Evolutionary conservation across 2,113 vertebrate genomes (phyloP), one percentile per base, ranked within the genome.

Genomic region (Psettodes erumei): DNA sequence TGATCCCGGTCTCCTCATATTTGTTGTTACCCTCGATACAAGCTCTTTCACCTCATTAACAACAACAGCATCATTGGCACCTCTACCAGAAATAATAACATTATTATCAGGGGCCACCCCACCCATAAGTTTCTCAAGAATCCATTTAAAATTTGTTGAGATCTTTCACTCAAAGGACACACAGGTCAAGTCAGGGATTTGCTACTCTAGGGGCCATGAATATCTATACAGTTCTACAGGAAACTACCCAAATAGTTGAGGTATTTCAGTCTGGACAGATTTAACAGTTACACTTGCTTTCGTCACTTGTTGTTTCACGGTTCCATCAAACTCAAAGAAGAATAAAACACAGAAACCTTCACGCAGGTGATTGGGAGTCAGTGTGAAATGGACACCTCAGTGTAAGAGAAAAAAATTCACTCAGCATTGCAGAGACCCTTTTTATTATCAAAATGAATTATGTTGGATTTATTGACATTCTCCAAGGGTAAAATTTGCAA

Each of bases 381-480:
- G 8, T 27, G 13, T 45, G 62, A 78, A 47, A 40, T 2, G 48
- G n/a, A 56, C 27, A 9, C 43, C 8, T 70, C 21, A 9, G 21
- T 8, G 37, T 7, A 1, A 33, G 42, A 50, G n/a, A 67, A n/a
- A 35, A 37, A 77, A 75, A 71, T 71, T 51, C 61, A 53, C 32
- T 48, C 4, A 30, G 77, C 78, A 84, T 45, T 47, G 53, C 85
- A 75, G 64, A 87, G 58, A 63, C 60, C n/a, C 59, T 74, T 71
- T 71, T 64, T n/a, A 59, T 71, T 21, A 35, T 61, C 19, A 42
- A 70, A 74, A 51, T 53, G 37, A 62, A 76, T 79, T 70, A 55
- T 51, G 55, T 25, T n/a, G 70, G 61, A 75, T 77, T 80, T 80
- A 80, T 79, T 77, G 75, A 71, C 62, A 77, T 79, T 74, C 65